Base-by-base conservation (phyloP, 2,797 vertebrate species). In the Aphelocoma californica region DNA sequence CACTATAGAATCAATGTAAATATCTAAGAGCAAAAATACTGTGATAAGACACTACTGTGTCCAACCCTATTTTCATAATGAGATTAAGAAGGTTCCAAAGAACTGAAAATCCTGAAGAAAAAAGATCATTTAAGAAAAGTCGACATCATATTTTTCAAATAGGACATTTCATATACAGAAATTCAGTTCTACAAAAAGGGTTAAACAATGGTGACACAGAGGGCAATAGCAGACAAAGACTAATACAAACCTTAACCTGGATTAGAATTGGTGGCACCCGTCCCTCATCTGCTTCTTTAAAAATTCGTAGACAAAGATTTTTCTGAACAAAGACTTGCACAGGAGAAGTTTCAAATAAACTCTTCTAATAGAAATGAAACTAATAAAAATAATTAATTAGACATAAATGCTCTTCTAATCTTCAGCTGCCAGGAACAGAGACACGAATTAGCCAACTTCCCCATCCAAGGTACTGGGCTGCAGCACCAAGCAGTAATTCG, bases 61-160 rank as follows among this genome's bases (percentile, higher is more conserved):
- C 79, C 47, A 58, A 74, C 15, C 17, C n/a, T 34, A 9, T 86
- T 83, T 83, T 81, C 81, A 65, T 50, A 61, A 80, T 20, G 57
- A 29, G 18, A 65, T 54, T 65, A 86, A 83, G 58, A 80, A 92
- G 50, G 54, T 61, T 87, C 62, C 62, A 65, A 91, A 92, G 42
- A 90, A 47, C 5, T 51, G 62, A 65, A 93, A 81, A 91, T 67
- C 48, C 40, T 31, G 7, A 93, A 74, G 56, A 87, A 74, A 53
- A 83, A 78, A 74, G 32, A 82, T n/a, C 7, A 42, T 18, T 31
- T 48, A 62, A 53, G 51, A 72, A 48, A 65, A 81, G 14, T 5
- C 1, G 0, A 53, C 25, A 18, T 6, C 0, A 0, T 50, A 18
- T 42, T 91, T 91, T 85, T 61, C 53, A 34, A 78, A 69, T 3